Base-by-base conservation (phyloP, 2,797 vertebrate species). In the Melanotaenia boesemani region DNA sequence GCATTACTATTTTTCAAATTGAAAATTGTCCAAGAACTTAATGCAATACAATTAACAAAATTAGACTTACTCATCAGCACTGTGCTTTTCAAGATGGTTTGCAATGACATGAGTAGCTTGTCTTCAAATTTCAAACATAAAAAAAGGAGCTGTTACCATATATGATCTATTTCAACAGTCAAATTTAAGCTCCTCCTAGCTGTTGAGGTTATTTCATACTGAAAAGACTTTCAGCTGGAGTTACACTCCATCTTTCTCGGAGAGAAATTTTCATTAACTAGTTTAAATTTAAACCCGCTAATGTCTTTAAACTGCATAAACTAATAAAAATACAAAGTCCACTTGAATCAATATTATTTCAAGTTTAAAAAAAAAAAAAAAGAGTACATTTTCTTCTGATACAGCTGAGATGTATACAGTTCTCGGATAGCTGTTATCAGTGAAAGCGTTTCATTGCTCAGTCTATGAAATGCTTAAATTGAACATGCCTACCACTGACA, bases 71-170 rank as follows among this genome's bases (percentile, higher is more conserved):
- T 77, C 15, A 50, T 82, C 77, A 73, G 77, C 64, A 54, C 66
- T 93, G 90, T 93, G 90, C 91, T 92, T 90, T 89, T 65, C 54
- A 82, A 67, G 70, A 80, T 26, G 55, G 73, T 41, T 72, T 76
- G 77, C 24, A 56, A 70, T 67, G 11, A 78, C 72, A 77, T 9
- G 24, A 22, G 48, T 16, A 44, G 48, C 44, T 5, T 18, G 55
- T 67, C 32, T 34, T 34, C 32, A 34, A 34, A 34, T 34, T 34
- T 34, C 6, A 71, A 56, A 58, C n/a, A 61, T 69, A 12, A 55
- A 55, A 28, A 30, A 28, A 30, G 32, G 3, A 41, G 63, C 60
- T 54, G 20, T 56, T 32, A n/a, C 60, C 60, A 63, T 67, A 67
- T 34, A 70, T 62, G 65, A 24, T 72, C 62, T 67, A 76, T 46